Percentiles rank a stretch among this genome's conserved stretches.
phyloP scores from a whole-genome alignment of 2,888 invertebrate species.

The Pristionchus arcanus region DNA sequence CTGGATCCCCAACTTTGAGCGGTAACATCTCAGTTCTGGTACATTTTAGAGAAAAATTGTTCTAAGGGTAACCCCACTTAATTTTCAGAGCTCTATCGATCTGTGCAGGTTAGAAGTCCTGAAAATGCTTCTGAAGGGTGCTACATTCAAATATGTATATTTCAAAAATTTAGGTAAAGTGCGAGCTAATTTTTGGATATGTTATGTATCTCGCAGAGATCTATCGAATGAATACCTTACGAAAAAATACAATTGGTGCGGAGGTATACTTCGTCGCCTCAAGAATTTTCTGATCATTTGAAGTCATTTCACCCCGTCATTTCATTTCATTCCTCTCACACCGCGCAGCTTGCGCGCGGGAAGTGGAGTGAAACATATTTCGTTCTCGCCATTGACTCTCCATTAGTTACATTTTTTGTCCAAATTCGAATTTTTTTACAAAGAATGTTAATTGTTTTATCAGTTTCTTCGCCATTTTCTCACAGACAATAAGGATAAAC shows the following conservation, averaged over 20 bases:
- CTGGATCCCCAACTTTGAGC: no score
- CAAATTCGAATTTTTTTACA: background rate
- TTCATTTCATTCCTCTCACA: background rate
- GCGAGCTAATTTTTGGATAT: no score
- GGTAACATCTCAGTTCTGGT: no score
- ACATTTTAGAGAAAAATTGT: no score
- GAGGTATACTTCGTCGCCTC: no score
- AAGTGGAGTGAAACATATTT: no score
- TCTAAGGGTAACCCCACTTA: no score
- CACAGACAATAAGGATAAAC: background rate
- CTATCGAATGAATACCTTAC: no score
- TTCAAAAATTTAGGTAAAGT: no score
- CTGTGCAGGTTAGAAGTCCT: background rate
- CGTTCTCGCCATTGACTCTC: background rate
- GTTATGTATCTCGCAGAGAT: no score
- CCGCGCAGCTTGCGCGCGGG: background rate
- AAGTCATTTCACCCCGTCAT: conserved; percentile 27
- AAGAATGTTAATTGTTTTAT: background rate
- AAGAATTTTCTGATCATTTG: background rate
- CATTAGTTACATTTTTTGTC: background rate
- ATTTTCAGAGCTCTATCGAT: no score
- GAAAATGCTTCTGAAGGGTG: background rate
- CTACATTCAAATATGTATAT: background rate
- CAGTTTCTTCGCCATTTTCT: background rate
- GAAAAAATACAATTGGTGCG: no score